Base-by-base conservation (phyloP, 1,140 invertebrate genomes). In the Potamilus streckersoni region DNA sequence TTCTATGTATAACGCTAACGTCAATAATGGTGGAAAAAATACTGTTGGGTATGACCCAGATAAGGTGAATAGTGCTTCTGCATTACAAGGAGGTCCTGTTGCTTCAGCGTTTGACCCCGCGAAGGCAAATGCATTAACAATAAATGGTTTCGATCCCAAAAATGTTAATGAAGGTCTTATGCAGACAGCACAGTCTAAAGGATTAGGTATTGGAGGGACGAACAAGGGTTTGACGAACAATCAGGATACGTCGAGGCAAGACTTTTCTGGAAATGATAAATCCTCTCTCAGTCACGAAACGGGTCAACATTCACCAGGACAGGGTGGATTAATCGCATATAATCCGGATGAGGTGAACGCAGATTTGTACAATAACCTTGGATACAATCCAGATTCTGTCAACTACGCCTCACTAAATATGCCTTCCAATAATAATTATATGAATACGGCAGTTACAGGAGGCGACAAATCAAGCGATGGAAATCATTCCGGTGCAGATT, bases 321-420 rank as follows among this genome's bases (percentile, higher is more conserved):
- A 23, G 3, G 71, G 61, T 17, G 55, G 27, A 17, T 38, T 65
- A 14, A 63, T 56, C 0, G 73, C 57, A 16, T 74, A 69, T 49
- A 74, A 74, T 56, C 73, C 73, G 12, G 67, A 69, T 49, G 57
- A 38, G 61, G 19, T 74, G 2, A 74, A 74, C n/a, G 73, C 66
- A 5, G 59, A 31, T 27, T 38, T 74, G 13, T n/a, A 69, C 19
- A 63, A 55, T 68, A 69, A 66, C 15, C 20, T 74, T 16, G 12
- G 19, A 56, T 74, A 74, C 68, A 31, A 74, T 69, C 66, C 73
- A 0, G 63, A 74, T 63, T 69, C 73, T 14, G 66, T 49, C 6
- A 49, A 49, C 38, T 49, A 49, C 38, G 38, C 38, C 4, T 5
- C 38, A 49, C 38, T 49, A 8, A 49, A 49, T 49, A 49, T 49